Evolutionary conservation across 2,888 invertebrate species (phyloP).

Genomic region (Melolontha melolontha): DNA sequence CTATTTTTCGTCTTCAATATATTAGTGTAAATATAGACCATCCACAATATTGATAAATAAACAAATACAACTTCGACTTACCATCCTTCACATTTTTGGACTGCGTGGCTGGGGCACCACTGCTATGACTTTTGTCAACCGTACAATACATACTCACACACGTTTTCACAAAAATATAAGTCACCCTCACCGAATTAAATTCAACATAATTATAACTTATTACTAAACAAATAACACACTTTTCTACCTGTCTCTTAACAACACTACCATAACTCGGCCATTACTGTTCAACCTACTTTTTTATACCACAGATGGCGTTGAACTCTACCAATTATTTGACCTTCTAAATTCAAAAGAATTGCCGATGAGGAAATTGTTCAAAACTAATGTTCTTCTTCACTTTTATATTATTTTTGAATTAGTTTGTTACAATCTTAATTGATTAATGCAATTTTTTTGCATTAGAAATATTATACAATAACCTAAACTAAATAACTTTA

Average conservation of each 20-base stretch:
- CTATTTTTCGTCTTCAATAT: slow-evolving; percentile 2
- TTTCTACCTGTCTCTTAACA: slow-evolving; percentile 48
- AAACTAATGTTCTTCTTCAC: not conserved
- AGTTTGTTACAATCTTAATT: too few relatives aligned
- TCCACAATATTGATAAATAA: slow-evolving; percentile 40
- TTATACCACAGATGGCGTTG: slow-evolving; percentile 60
- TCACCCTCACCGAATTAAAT: slow-evolving; percentile 73
- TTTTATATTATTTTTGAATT: too few relatives aligned
- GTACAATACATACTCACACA: slow-evolving; percentile 77
- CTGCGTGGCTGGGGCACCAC: slow-evolving; percentile 80
- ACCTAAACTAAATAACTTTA: too few relatives aligned
- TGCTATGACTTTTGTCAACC: slow-evolving; percentile 79
- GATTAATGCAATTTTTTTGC: too few relatives aligned
- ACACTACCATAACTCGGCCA: slow-evolving; percentile 64
- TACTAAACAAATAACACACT: slow-evolving; percentile 53
- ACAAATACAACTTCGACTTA: slow-evolving; percentile 64
- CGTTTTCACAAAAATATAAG: slow-evolving; percentile 49
- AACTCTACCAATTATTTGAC: slow-evolving; percentile 47
- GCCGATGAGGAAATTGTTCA: slow-evolving; percentile 14
- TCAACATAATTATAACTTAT: slow-evolving; percentile 65
- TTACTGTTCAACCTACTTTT: slow-evolving; percentile 62
- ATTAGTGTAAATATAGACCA: slow-evolving; percentile 29
- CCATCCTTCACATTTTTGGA: slow-evolving; percentile 81
- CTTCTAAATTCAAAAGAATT: slow-evolving; percentile 44
- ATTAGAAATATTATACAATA: too few relatives aligned